Percentiles rank a stretch among this genome's conserved stretches.
These are phyloP conservation scores for Oryzias celebensis DNA, from an alignment of 2,113 vertebrate species.

Conservation along the genomic window DNA sequence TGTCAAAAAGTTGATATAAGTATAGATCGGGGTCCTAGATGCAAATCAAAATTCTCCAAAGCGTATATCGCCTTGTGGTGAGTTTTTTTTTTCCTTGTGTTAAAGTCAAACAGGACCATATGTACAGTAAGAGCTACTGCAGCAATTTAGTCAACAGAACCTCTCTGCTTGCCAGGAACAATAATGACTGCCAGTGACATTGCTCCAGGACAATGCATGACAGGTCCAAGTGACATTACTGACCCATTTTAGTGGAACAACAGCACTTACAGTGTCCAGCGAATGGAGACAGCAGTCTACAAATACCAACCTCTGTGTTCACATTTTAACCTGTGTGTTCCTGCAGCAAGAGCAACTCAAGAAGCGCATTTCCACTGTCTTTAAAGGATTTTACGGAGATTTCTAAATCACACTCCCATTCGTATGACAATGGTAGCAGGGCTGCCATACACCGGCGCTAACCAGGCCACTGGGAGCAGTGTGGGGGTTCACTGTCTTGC, in stretches of 20 bases:
- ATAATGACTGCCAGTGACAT: slow-evolving; percentile 48
- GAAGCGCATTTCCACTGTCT: too few relatives aligned
- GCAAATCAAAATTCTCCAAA: too few relatives aligned
- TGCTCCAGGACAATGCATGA: slow-evolving; percentile 39
- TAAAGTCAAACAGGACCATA: slow-evolving; percentile 8
- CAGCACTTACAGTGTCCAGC: slow-evolving; percentile 22
- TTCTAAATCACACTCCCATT: too few relatives aligned
- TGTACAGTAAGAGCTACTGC: slow-evolving; percentile 35
- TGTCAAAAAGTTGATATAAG: too few relatives aligned
- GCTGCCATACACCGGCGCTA: too few relatives aligned
- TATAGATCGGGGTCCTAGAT: too few relatives aligned
- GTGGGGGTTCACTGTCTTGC: too few relatives aligned
- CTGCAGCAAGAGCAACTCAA: neutral
- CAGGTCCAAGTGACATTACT: slow-evolving; percentile 31
- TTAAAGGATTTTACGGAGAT: too few relatives aligned
- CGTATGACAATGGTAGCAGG: too few relatives aligned
- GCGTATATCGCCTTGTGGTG: too few relatives aligned
- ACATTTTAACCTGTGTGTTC: slow-evolving; percentile 7
- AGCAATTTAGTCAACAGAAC: slow-evolving; percentile 41
- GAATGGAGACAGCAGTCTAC: slow-evolving; percentile 20
- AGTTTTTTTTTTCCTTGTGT: neutral
- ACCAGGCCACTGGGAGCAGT: too few relatives aligned
- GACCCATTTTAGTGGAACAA: slow-evolving; percentile 39
- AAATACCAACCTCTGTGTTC: slow-evolving; percentile 31
- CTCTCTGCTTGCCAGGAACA: slow-evolving; percentile 45